Base-by-base conservation (phyloP, 2,888 invertebrate species). In the Clivina fossor region DNA sequence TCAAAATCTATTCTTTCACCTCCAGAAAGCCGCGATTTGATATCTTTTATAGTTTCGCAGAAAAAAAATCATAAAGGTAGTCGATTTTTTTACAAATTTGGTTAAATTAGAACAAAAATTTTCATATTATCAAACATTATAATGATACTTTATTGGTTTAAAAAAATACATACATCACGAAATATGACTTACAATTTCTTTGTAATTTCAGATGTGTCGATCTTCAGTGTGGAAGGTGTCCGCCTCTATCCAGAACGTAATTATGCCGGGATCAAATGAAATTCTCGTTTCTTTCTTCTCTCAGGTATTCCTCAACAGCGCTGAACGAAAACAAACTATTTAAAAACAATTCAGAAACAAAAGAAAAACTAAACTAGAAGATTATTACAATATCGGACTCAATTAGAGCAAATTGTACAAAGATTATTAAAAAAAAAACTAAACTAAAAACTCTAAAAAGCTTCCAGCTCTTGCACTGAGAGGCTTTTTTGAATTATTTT, bases 161-260 rank as follows among this genome's bases (percentile, higher is more conserved):
- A n/a, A n/a, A n/a, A n/a, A n/a, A n/a, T n/a, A n/a, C n/a, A n/a
- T n/a, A n/a, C n/a, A n/a, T n/a, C n/a, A n/a, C n/a, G n/a, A n/a
- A n/a, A n/a, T n/a, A n/a, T n/a, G n/a, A n/a, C n/a, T n/a, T n/a
- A n/a, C 9, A 32, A 13, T 32, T n/a, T 60, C 64, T 67, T 68
- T 63, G 65, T 74, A 75, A 73, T 86, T 86, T 33, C 85, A 96
- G 96, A 93, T 78, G 85, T 91, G 70, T 94, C 95, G 69, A 93
- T 97, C 80, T 94, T 93, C 80, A 91, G 88, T 68, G 93, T 96
- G 72, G 93, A 94, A 76, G 94, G 94, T 68, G 85, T 95, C 67
- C 85, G 86, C 74, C 76, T 93, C 70, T 85, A 86, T 74, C 85
- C 88, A 53, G 95, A 95, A 77, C 83, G 85, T 69, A 79, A 85